Conservation (phyloP, 2,113 vertebrate genomes). For the Rhinolophus ferrumequinum region DNA sequence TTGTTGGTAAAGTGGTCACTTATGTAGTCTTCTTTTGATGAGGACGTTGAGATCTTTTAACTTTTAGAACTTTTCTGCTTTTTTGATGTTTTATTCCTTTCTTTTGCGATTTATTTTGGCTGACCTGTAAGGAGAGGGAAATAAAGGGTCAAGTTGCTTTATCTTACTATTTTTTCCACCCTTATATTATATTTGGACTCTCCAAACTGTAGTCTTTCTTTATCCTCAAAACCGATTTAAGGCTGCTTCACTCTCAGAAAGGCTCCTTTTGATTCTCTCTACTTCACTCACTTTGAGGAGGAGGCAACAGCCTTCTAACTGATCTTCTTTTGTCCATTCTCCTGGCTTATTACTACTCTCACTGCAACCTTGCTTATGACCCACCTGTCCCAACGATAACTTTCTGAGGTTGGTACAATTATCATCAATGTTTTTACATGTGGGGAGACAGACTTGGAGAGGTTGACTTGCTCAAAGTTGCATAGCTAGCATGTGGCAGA, state of each 20-base stretch:
- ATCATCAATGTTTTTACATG: neutral
- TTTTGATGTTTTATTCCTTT: constrained; percentile 36
- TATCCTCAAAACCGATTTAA: neutral
- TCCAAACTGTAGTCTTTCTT: neutral
- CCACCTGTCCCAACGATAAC: neutral
- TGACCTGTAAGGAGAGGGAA: constrained; percentile 13
- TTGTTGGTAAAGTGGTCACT: neutral
- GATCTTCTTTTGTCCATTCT: neutral
- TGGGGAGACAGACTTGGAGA: neutral
- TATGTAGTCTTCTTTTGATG: constrained; percentile 40
- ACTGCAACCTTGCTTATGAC: neutral
- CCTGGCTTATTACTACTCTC: neutral
- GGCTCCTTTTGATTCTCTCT: neutral
- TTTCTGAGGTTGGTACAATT: neutral
- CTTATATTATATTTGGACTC: neutral
- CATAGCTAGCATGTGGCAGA: neutral
- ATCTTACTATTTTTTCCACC: constrained; percentile 5
- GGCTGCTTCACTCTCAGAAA: neutral
- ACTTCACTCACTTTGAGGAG: neutral
- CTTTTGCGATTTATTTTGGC: constrained; percentile 60
- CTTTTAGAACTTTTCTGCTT: neutral
- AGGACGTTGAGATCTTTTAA: neutral
- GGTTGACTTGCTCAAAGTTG: neutral
- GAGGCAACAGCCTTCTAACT: neutral
- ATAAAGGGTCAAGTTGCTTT: neutral